phyloP scores from a whole-genome alignment of 2,797 vertebrate genomes.

The Vultur gryphus region DNA sequence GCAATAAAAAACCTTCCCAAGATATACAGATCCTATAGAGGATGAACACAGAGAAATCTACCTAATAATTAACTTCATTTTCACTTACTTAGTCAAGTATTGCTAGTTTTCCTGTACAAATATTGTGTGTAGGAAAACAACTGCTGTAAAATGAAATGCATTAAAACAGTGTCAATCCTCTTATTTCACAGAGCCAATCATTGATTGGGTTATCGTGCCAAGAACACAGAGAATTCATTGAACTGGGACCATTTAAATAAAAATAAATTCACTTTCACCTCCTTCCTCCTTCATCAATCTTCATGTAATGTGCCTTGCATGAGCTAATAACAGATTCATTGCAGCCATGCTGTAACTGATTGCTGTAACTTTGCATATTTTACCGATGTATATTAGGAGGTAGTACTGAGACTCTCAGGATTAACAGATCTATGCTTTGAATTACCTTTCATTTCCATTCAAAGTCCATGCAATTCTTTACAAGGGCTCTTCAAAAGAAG shows the following conservation, averaged over 20 bases:
- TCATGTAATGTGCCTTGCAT: background rate
- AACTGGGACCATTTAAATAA: background rate
- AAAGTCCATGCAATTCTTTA: background rate
- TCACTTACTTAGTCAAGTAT: background rate
- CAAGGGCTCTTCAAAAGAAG: conserved; percentile 1
- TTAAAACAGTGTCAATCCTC: background rate
- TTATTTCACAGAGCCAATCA: background rate
- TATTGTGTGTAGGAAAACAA: background rate
- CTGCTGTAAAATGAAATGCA: background rate
- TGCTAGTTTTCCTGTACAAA: background rate
- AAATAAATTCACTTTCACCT: background rate
- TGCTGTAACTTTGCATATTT: conserved; percentile 16
- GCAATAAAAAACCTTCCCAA: background rate
- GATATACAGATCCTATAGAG: background rate
- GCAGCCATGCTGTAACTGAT: background rate
- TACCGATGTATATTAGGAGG: background rate
- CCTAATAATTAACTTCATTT: background rate
- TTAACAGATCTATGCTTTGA: conserved; percentile 1
- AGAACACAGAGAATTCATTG: background rate
- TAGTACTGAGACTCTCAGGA: background rate
- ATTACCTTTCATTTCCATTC: conserved; percentile 1
- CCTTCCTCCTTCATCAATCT: background rate
- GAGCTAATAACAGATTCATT: background rate
- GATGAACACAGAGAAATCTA: background rate
- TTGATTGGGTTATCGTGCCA: rapidly evolving